Conservation (phyloP, 2,113 vertebrate genomes). For the Corynorhinus townsendii region DNA sequence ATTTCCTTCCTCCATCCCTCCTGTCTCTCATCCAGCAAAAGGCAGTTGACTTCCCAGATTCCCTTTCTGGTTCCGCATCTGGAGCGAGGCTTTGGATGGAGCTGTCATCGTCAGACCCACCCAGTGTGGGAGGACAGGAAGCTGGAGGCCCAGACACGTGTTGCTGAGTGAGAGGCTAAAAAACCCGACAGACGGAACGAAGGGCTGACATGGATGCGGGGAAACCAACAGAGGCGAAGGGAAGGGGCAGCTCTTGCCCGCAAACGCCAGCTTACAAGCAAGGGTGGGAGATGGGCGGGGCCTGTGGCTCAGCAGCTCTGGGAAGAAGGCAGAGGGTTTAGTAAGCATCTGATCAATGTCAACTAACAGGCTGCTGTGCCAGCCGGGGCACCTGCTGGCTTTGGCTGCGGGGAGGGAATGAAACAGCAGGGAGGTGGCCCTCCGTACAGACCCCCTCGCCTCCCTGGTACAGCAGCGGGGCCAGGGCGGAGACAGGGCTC, state of each 20-base stretch:
- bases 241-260: background rate
- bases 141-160: background rate
- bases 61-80: background rate
- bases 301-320: background rate
- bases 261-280: background rate
- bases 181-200: background rate
- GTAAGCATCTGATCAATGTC: accelerated
- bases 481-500: background rate
- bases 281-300: background rate
- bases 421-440: background rate
- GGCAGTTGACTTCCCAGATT: background rate
- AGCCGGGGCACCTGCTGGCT: background rate
- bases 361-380: accelerated
- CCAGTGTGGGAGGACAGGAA: background rate
- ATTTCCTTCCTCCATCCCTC: background rate
- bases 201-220: background rate
- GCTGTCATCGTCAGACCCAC: background rate
- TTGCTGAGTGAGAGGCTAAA: background rate
- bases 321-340: background rate
- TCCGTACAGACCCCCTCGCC: background rate
- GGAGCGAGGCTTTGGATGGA: background rate
- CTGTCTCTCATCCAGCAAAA: background rate
- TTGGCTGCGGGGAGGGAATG: background rate
- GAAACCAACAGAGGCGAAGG: accelerated
- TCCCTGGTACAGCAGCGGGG: background rate